Conservation (phyloP, 1,140 invertebrate genomes). For the Protaetia brevitarsis region DNA sequence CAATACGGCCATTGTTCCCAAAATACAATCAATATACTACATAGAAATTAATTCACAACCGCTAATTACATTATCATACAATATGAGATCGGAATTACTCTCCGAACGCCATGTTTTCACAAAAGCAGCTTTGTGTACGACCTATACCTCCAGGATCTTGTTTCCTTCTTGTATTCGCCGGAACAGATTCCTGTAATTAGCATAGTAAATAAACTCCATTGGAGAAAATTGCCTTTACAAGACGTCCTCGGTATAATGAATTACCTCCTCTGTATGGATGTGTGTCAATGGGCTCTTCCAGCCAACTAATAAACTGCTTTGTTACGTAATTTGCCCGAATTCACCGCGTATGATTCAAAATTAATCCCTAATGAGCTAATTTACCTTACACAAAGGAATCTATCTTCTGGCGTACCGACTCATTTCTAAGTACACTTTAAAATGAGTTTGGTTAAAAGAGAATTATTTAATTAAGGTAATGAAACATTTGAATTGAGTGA, state of each 20-base stretch:
- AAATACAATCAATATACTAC: constrained; percentile 12
- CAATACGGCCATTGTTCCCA: not conserved
- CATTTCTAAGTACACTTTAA: too few species aligned
- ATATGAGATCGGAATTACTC: constrained; percentile 3
- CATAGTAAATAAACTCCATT: not conserved
- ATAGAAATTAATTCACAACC: not conserved
- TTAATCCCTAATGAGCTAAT: not conserved
- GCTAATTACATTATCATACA: constrained; percentile 15
- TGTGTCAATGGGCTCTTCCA: not conserved
- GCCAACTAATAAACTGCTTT: not conserved
- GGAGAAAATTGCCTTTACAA: not conserved
- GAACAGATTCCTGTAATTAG: not conserved
- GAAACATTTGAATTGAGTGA: too few species aligned
- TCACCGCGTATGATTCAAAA: not conserved
- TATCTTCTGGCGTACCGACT: too few species aligned
- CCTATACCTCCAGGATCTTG: not conserved
- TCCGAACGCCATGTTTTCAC: not conserved
- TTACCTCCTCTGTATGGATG: not conserved
- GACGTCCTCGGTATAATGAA: not conserved
- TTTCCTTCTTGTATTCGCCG: not conserved
- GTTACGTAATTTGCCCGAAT: not conserved
- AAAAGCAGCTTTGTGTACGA: not conserved
- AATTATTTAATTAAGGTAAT: too few species aligned
- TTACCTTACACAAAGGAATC: not conserved
- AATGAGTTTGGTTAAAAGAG: too few species aligned